Base-by-base conservation (phyloP, 2,797 vertebrate species). In the Simalia tracyae region DNA sequence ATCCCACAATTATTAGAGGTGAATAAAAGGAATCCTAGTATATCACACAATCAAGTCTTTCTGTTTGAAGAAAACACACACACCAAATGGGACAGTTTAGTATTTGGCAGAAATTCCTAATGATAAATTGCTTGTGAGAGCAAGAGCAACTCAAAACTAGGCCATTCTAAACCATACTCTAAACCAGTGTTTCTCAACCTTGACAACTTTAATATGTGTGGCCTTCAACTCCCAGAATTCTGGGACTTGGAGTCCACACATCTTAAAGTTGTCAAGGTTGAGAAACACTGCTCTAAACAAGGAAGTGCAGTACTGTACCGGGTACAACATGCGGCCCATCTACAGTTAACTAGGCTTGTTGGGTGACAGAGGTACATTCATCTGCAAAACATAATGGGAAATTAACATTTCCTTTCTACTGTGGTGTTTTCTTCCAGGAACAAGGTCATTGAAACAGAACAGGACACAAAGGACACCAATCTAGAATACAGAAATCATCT, bases 351-450 rank as follows among this genome's bases (percentile, higher is more conserved):
- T 19, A 90, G 90, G 3, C 63, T 90, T 92, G 50, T 89, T 90
- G 90, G 61, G 84, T 95, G 22, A 28, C 90, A 86, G 54, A 64
- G 7, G 42, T 92, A 90, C 93, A 94, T 89, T 61, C 86, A 57
- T 95, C 5, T 88, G 42, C 89, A 76, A 95, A 92, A 93, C 0
- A 57, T 91, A 91, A 76, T 86, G 88, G 87, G 66, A 93, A 88
- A 68, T 93, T 93, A 94, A 56, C 50, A 91, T 94, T 94, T 91
- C 64, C 28, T 93, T 66, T 91, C 94, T 90, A 91, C 56, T 36
- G 89, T 64, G 88, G 93, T 94, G 89, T 92, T 91, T 93, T 89
- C 81, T 95, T 96, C 89, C 86, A 94, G 95, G 36, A 93, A 93
- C 93, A 96, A 94, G 72, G 92, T 22, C 87, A 88, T 90, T 89